These are phyloP conservation scores for Phenganax marumi DNA, from an alignment of 92 coral and sea anemone species.

Conservation along the genomic window DNA sequence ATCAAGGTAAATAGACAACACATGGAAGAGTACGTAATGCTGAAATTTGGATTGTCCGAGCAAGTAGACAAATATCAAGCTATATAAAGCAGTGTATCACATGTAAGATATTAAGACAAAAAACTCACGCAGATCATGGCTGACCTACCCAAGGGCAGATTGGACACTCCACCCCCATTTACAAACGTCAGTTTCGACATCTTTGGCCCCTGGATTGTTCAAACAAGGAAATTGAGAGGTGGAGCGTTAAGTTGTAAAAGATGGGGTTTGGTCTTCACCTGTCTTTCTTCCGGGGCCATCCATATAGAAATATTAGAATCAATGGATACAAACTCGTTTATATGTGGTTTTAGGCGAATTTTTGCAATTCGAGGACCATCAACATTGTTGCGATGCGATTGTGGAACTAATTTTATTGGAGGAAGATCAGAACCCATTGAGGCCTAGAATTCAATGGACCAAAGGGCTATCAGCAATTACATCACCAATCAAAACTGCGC, in stretches of 20 bases:
- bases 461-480: background rate
- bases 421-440: background rate
- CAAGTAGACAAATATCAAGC: background rate
- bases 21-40: constrained; percentile 36
- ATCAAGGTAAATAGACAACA: constrained; percentile 52
- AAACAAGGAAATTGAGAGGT: constrained; percentile 15
- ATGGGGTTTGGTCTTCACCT: constrained; percentile 18
- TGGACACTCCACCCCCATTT: constrained; percentile 8
- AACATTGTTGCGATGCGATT: constrained; percentile 1
- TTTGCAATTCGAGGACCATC: constrained; percentile 21
- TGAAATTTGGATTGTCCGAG: constrained; percentile 27
- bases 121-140: constrained; percentile 15
- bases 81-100: constrained; percentile 16
- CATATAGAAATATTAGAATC: constrained; percentile 15
- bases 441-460: background rate
- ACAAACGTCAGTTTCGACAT: constrained; percentile 15
- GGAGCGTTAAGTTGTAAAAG: background rate
- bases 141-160: constrained; percentile 17
- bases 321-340: constrained; percentile 5
- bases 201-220: constrained; percentile 10
- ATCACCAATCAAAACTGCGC: constrained; percentile 4
- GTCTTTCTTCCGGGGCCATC: constrained; percentile 12
- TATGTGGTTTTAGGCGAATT: background rate
- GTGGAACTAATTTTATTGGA: constrained; percentile 10
- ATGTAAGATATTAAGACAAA: constrained; percentile 22